These are phyloP conservation scores for Diaperis boleti DNA, from an alignment of 2,888 invertebrate genomes.

Conservation along the genomic window DNA sequence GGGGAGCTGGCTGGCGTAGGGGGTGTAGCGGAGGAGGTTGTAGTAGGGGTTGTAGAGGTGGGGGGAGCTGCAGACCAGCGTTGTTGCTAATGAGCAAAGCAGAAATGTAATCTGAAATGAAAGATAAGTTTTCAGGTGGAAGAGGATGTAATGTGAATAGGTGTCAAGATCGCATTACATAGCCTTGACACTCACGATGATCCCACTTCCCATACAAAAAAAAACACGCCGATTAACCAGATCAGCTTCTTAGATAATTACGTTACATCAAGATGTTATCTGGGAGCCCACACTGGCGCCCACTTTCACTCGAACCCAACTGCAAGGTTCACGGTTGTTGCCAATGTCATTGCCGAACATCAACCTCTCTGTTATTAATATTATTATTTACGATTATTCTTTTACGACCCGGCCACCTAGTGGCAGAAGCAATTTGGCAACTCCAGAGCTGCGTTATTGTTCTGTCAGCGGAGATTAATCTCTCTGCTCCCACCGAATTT, in stretches of 20 bases:
- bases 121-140: too few species aligned
- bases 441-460: too few species aligned
- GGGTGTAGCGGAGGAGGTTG: constrained; percentile 35
- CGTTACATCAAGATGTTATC: constrained; percentile 33
- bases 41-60: constrained; percentile 45
- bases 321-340: constrained; percentile 39
- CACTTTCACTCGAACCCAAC: constrained; percentile 41
- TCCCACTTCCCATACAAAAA: constrained; percentile 11
- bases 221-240: too few species aligned
- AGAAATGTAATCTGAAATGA: constrained; percentile 18
- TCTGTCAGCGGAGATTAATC: too few species aligned
- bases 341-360: constrained; percentile 42
- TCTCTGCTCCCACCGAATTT: neutral
- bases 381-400: constrained; percentile 38
- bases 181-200: constrained; percentile 1
- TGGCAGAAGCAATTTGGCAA: too few species aligned
- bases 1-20: constrained; percentile 41
- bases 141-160: too few species aligned
- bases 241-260: constrained; percentile 7
- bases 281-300: constrained; percentile 39
- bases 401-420: too few species aligned
- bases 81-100: constrained; percentile 5
- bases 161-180: neutral
- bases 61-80: constrained; percentile 25
- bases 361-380: constrained; percentile 39